Percentiles rank a stretch among this genome's conserved stretches.
Evolutionary conservation across 2,113 vertebrate genomes (phyloP).

Genomic region (Psilopogon haemacephalus): DNA sequence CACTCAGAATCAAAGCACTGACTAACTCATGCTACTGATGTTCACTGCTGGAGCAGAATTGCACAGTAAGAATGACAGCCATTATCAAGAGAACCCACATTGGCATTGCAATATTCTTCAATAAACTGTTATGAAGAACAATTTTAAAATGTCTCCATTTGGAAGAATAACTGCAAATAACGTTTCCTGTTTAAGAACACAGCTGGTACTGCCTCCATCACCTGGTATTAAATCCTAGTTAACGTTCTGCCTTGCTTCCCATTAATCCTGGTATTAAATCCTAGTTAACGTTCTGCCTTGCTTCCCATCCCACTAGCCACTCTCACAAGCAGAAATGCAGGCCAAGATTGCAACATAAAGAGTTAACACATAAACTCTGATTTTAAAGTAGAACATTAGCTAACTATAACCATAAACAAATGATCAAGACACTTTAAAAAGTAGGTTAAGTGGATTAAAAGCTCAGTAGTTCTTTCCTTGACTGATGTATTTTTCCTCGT

Average conservation of each 20-base stretch:
- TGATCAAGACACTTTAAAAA: background rate
- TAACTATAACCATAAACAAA: background rate
- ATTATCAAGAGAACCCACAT: background rate
- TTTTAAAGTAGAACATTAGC: background rate
- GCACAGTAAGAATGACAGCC: background rate
- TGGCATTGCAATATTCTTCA: background rate
- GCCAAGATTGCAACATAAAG: background rate
- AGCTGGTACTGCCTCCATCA: background rate
- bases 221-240: background rate
- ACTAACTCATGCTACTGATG: background rate
- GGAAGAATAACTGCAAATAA: background rate
- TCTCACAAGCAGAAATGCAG: background rate
- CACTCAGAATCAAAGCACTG: background rate
- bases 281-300: background rate
- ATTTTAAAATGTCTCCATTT: background rate
- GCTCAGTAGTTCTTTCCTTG: background rate
- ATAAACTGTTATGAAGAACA: background rate
- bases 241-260: background rate
- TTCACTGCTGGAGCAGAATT: background rate
- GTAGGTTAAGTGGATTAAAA: background rate
- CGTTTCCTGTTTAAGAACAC: background rate
- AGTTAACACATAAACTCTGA: background rate
- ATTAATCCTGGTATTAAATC: too few relatives aligned
- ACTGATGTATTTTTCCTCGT: background rate
- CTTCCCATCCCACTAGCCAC: background rate